Base-by-base conservation (phyloP, 2,888 invertebrate genomes). In the Patella pellucida region DNA sequence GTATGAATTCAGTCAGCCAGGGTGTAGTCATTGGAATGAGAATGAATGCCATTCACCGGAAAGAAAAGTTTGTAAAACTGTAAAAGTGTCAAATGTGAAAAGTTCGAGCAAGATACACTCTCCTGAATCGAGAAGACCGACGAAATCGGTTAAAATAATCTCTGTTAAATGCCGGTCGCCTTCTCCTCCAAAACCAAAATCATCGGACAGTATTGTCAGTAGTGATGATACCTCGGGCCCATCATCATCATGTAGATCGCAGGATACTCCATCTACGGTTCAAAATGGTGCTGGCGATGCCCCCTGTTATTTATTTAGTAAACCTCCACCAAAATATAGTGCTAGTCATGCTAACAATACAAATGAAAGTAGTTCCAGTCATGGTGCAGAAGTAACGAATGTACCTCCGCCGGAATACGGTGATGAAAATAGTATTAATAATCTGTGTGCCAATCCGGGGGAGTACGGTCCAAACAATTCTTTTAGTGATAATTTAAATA, bases 251-350 rank as follows among this genome's bases (percentile, higher is more conserved):
- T 41, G 41, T 41, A 41, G 9, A 41, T 41, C 41, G 9, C 41
- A 41, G 7, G 41, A 41, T 41, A 41, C 41, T 41, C 9, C 41
- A 7, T 41, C 9, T 41, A 9, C 9, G 41, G 41, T 41, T 41
- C 41, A 41, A 41, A 62, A 62, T 23, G 23, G 62, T 62, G 12
- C 19, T 19, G 23, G 19, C 4, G 23, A 62, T 19, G 23, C 19
- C 23, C 23, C 62, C 9, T 11, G 62, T 14, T 62, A 62, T 14
- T 62, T 62, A 23, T 62, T 23, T 62, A 23, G 23, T 62, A 62
- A 62, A 62, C 62, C 62, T 23, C 62, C 62, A 14, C 62, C 62
- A 19, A 62, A 62, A 62, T 62, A 62, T 62, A 23, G 19, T 23
- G 62, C 62, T 62, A 23, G 19, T 11, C 12, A 23, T 62, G 12